Base-by-base conservation (phyloP, 2,113 vertebrate genomes). In the Illadopsis cleaveri region DNA sequence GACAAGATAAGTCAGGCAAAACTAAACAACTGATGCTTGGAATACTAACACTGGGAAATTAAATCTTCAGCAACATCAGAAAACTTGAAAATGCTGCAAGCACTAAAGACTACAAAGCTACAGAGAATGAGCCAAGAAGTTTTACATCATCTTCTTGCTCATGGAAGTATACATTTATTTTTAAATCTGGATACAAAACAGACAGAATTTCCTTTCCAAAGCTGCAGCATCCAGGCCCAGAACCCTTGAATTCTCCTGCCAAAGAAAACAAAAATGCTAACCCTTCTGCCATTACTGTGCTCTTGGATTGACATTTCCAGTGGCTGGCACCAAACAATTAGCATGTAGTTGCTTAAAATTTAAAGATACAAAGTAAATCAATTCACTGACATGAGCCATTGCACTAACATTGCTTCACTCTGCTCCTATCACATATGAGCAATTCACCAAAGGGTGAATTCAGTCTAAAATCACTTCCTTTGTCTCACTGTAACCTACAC, bases 1-100 rank as follows among this genome's bases (percentile, higher is more conserved):
- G 82, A 94, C 75, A 90, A 78, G 42, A 58, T 58, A 45, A 91
- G 62, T 35, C 79, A 92, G 60, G 58, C 21, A 95, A 86, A 96
- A 77, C 76, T 48, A 81, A 95, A 64, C 22, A 83, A 78, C 45
- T 75, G 35, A 44, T 3, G 8, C 15, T 56, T 81, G 45, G 58
- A 95, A 83, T 38, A 73, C 71, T 33, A 84, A 65, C 3, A 1
- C 37, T 77, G 54, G 31, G 25, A 94, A 94, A 83, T 53, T 48
- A 69, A 58, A 57, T 53, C 72, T 77, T 64, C 42, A 62, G 76
- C 47, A 89, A 38, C 51, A 83, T 20, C 3, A 1, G 21, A 75
- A 47, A 71, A 84, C 30, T 62, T 75, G 24, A 94, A 93, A 94
- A 94, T 33, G 18, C 31, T 90, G 42, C 58, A 66, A 90, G 54